A percentile compares a stretch with the other conserved stretches of the same genome.
Evolutionary conservation across 2,888 invertebrate genomes (phyloP).

Genomic region (Drosophila falleni): DNA sequence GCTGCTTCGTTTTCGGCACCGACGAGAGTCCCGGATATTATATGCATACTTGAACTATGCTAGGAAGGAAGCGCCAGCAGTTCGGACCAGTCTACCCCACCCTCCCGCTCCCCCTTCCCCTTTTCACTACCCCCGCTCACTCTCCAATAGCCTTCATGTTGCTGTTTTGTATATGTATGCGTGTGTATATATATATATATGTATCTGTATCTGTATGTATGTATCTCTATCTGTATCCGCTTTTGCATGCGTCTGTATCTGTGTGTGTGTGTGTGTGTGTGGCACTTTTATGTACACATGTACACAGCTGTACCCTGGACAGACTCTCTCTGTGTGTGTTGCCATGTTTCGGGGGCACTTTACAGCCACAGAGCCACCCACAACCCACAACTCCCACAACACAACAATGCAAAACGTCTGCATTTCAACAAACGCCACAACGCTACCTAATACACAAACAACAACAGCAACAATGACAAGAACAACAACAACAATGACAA

Average conservation of each 20-base stretch:
- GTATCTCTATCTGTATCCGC: conserved; percentile 66
- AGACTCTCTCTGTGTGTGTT: conserved; percentile 26
- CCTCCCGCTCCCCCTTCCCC: background rate
- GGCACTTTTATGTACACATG: conserved; percentile 69
- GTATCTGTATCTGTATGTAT: conserved; percentile 35
- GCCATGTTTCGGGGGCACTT: conserved; percentile 74
- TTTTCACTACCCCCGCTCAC: background rate
- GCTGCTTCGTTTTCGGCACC: conserved; percentile 71
- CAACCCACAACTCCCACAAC: conserved; percentile 45
- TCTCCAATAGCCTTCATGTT: conserved; percentile 5
- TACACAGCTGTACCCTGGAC: conserved; percentile 69
- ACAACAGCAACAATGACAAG: conserved; percentile 20
- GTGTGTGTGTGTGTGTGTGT: conserved; percentile 34
- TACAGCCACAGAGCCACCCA: conserved; percentile 68
- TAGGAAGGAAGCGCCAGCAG: conserved; percentile 64
- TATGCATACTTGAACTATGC: conserved; percentile 81
- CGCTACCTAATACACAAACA: conserved; percentile 65
- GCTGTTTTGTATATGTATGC: conserved; percentile 50
- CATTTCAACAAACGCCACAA: conserved; percentile 70
- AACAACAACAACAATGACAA: conserved; percentile 47
- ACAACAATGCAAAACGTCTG: conserved; percentile 80
- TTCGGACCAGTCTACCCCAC: conserved; percentile 21
- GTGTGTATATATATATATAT: conserved; percentile 18
- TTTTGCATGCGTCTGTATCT: conserved; percentile 66
- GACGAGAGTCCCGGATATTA: conserved; percentile 77